phyloP scores from a whole-genome alignment of 2,888 invertebrate genomes.

The Myopa testacea region DNA sequence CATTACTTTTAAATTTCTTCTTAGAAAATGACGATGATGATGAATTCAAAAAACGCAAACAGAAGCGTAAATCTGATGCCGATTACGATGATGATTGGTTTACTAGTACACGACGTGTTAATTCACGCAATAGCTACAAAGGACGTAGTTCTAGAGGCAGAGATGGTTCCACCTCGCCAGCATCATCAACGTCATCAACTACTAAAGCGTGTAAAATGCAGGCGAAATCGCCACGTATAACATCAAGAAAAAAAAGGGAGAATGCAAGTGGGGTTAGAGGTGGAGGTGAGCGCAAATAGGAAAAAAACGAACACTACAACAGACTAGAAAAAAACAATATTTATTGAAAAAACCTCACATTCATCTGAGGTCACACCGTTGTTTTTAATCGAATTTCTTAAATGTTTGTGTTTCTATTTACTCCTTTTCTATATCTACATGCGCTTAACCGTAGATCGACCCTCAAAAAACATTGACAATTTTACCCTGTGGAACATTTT shows the following conservation, averaged over 20 bases:
- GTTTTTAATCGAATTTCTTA: background rate
- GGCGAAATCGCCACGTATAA: slow-evolving; percentile 58
- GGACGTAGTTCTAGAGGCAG: slow-evolving; percentile 62
- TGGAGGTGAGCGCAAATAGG: slow-evolving; percentile 50
- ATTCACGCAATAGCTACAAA: slow-evolving; percentile 60
- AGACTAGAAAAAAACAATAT: slow-evolving; percentile 30
- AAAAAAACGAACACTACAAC: slow-evolving; percentile 30
- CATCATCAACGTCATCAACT: slow-evolving; percentile 63
- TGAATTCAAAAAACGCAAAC: slow-evolving; percentile 62
- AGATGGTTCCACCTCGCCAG: slow-evolving; percentile 64
- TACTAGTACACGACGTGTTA: slow-evolving; percentile 59
- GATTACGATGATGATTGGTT: slow-evolving; percentile 69
- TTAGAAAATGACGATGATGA: slow-evolving; percentile 66
- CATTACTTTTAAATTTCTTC: slow-evolving; percentile 38
- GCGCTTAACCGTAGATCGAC: too few relatives aligned
- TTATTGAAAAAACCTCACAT: slow-evolving; percentile 23
- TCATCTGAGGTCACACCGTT: background rate
- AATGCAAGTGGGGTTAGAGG: slow-evolving; percentile 42
- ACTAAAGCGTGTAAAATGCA: slow-evolving; percentile 52
- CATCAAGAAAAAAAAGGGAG: slow-evolving; percentile 59
- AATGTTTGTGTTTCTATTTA: slow-evolving; percentile 11
- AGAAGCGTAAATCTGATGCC: slow-evolving; percentile 65
- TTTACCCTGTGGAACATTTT: too few relatives aligned
- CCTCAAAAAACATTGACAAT: too few relatives aligned
- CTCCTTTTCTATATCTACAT: slow-evolving; percentile 5